A percentile compares a stretch with the other conserved stretches of the same genome.
phyloP scores from a whole-genome alignment of 1,140 invertebrate genomes.

The Thalassaphorura encarpata region DNA sequence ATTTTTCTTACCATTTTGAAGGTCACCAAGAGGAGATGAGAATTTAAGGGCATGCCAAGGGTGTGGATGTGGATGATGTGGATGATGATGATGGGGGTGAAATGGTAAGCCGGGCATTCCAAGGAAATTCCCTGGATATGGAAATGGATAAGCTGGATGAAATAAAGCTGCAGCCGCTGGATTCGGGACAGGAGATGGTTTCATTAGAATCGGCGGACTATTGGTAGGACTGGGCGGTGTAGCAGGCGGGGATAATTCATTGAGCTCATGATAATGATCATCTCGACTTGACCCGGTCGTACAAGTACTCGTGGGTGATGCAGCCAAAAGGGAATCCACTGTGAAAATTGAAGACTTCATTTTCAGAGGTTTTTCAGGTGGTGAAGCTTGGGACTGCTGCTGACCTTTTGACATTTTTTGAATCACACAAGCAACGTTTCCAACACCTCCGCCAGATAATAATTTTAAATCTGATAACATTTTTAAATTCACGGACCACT shows the following conservation, averaged over 20 bases:
- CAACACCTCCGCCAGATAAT: too few relatives aligned
- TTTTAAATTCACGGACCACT: too few relatives aligned
- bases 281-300: conserved; percentile 6
- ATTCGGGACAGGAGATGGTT: conserved; percentile 7
- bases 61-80: conserved; percentile 24
- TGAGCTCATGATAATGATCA: conserved; percentile 15
- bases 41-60: conserved; percentile 30
- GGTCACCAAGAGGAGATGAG: conserved; percentile 19
- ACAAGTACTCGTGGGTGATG: conserved; percentile 7
- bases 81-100: conserved; percentile 23
- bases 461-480: too few relatives aligned
- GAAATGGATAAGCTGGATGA: conserved; percentile 23
- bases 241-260: conserved; percentile 31
- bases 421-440: too few relatives aligned
- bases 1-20: conserved; percentile 21
- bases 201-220: conserved; percentile 13
- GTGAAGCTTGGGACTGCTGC: conserved; percentile 11
- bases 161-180: neutral
- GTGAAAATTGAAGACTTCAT: conserved; percentile 29
- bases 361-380: neutral
- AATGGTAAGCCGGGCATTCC: conserved; percentile 27
- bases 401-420: too few relatives aligned
- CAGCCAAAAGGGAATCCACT: conserved; percentile 29
- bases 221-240: conserved; percentile 27
- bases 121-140: conserved; percentile 29